phyloP scores from a whole-genome alignment of 2,888 invertebrate genomes.

The Lithophane socia region DNA sequence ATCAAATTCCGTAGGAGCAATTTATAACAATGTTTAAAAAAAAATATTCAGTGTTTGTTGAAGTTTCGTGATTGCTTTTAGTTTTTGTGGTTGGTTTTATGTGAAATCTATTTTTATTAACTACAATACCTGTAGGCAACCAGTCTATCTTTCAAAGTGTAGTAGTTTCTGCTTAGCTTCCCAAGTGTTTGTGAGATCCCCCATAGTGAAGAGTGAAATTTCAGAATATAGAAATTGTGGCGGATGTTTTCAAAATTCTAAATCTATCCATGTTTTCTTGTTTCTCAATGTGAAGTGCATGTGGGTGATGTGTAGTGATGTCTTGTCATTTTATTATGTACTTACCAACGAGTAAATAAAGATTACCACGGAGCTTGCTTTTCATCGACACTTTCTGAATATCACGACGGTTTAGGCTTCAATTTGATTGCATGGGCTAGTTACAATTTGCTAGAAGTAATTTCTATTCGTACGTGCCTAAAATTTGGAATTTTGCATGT shows the following conservation, averaged over 20 bases:
- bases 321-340: conserved; percentile 56
- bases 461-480: conserved; percentile 55
- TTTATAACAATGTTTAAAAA: not conserved
- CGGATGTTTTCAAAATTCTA: conserved; percentile 23
- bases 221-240: conserved; percentile 30
- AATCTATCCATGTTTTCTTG: conserved; percentile 45
- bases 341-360: conserved; percentile 56
- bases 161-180: conserved; percentile 49
- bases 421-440: conserved; percentile 57
- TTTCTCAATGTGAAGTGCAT: conserved; percentile 65
- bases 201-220: conserved; percentile 56
- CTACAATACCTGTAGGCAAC: conserved; percentile 25
- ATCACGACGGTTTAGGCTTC: conserved; percentile 45
- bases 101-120: conserved; percentile 47
- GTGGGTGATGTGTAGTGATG: conserved; percentile 66
- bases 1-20: not conserved
- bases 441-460: conserved; percentile 54
- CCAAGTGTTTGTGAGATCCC: conserved; percentile 57
- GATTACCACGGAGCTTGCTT: conserved; percentile 58
- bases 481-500: conserved; percentile 53
- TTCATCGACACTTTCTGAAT: conserved; percentile 52
- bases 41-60: conserved; percentile 35
- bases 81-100: conserved; percentile 58
- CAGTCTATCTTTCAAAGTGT: conserved; percentile 45
- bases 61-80: conserved; percentile 52